Evolutionary conservation across 2,888 invertebrate species (phyloP).

Genomic region (Temnothorax unifasciatus): DNA sequence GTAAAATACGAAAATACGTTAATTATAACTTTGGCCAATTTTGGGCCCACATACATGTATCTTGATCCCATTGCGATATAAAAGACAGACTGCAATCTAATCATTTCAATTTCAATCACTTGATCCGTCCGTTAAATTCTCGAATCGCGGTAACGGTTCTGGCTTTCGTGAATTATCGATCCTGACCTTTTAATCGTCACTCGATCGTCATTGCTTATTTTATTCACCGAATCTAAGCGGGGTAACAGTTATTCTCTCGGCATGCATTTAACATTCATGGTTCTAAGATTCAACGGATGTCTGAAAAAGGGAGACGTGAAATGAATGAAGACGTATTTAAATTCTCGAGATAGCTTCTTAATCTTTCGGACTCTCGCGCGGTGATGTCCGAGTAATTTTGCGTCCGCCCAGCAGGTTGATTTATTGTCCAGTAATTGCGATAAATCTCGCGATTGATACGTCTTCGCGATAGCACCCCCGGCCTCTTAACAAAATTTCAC

Average conservation of each 20-base stretch:
- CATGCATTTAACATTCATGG: not conserved
- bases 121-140: not conserved
- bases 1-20: not conserved
- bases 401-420: not conserved
- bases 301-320: not conserved
- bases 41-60: not conserved
- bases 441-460: constrained; percentile 21
- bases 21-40: constrained; percentile 9
- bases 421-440: constrained; percentile 4
- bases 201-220: constrained; percentile 26
- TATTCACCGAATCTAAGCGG: not conserved
- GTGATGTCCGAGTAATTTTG: constrained; percentile 9
- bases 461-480: not conserved
- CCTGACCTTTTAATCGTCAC: constrained; percentile 21
- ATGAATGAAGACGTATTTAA: not conserved
- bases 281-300: not conserved
- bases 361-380: not conserved
- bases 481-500: constrained; percentile 34
- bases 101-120: constrained; percentile 7
- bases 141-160: not conserved
- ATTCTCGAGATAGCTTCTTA: not conserved
- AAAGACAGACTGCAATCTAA: not conserved
- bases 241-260: not conserved
- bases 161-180: not conserved
- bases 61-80: not conserved